Percentiles rank a stretch among this genome's conserved stretches.
Evolutionary conservation across 2,888 invertebrate species (phyloP).

Genomic region (Ceraclea dissimilis): DNA sequence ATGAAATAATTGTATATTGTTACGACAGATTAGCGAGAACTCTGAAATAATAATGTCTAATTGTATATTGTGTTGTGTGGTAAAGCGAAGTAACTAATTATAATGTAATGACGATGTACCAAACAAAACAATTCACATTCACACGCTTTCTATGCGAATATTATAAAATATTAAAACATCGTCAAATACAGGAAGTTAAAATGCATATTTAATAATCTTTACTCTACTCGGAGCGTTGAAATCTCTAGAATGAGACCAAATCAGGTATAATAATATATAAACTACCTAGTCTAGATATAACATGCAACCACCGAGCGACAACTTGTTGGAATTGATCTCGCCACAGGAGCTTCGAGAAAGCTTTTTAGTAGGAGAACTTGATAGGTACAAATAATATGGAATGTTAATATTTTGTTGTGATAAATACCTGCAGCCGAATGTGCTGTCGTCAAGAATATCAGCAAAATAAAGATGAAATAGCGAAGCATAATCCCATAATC

Average conservation of each 20-base stretch:
- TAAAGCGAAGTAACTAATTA: background rate
- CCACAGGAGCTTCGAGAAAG: background rate
- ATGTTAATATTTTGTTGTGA: background rate
- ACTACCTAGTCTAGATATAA: background rate
- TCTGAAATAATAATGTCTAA: background rate
- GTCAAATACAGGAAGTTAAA: background rate
- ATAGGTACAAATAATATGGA: background rate
- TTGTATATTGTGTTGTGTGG: background rate
- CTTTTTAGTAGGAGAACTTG: background rate
- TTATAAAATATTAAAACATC: background rate
- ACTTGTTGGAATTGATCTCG: background rate
- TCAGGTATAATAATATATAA: background rate
- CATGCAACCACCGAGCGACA: background rate
- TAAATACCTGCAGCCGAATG: constrained; percentile 52
- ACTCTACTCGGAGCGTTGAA: constrained; percentile 11
- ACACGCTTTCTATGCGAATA: constrained; percentile 24
- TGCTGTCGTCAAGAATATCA: constrained; percentile 42
- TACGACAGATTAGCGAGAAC: constrained; percentile 18
- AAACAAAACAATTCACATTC: constrained; percentile 23
- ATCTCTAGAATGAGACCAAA: background rate
- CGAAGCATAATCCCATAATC: constrained; percentile 60
- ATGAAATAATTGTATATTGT: background rate
- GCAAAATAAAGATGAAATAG: constrained; percentile 41
- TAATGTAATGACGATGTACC: background rate
- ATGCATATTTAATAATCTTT: too few species aligned